These are phyloP conservation scores for Linepithema humile DNA, from an alignment of 1,140 invertebrate genomes.

Conservation along the genomic window DNA sequence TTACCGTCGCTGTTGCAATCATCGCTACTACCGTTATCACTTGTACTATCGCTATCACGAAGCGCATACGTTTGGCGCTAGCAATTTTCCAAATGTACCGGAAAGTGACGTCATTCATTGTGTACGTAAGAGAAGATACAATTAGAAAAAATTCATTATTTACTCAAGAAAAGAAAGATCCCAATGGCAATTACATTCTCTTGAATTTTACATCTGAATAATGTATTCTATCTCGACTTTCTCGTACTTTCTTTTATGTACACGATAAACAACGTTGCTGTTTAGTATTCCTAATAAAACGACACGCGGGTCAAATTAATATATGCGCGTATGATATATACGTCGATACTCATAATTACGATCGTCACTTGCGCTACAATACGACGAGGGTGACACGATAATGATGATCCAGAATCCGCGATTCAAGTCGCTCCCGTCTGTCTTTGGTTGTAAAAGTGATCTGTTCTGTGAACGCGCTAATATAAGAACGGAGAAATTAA, in stretches of 20 bases:
- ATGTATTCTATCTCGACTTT: too few species aligned
- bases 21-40: conserved; percentile 30
- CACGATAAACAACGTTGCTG: too few species aligned
- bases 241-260: too few species aligned
- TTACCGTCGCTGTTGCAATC: conserved; percentile 4
- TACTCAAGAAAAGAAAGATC: too few species aligned
- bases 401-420: conserved; percentile 30
- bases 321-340: not conserved
- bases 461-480: not conserved
- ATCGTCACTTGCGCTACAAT: conserved; percentile 20
- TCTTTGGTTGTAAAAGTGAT: conserved; percentile 28
- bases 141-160: too few species aligned
- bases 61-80: conserved; percentile 11
- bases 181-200: too few species aligned
- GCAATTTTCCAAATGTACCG: conserved; percentile 14
- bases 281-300: too few species aligned
- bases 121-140: too few species aligned
- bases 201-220: too few species aligned
- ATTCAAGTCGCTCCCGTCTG: conserved; percentile 9
- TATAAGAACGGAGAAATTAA: not conserved
- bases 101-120: too few species aligned
- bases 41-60: conserved; percentile 34
- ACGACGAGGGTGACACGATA: conserved; percentile 43
- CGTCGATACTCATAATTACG: conserved; percentile 5
- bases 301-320: conserved; percentile 23